phyloP scores from a whole-genome alignment of 2,797 vertebrate species.

The Phataginus tricuspis region DNA sequence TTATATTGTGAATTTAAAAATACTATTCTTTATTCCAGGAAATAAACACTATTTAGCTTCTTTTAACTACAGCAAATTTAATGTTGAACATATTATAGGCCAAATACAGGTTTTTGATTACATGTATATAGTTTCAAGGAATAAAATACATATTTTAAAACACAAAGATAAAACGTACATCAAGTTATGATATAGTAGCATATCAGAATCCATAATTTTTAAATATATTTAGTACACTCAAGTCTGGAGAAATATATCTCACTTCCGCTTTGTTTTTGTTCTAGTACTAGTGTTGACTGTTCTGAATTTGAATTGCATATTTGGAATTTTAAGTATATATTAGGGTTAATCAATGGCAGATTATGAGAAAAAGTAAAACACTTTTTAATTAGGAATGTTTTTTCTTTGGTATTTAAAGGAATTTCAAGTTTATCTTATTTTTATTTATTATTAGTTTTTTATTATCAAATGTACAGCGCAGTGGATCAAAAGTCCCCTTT shows the following conservation, averaged over 20 bases:
- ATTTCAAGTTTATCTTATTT: not conserved
- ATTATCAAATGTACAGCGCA: no score
- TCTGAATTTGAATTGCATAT: not conserved
- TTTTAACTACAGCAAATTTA: not conserved
- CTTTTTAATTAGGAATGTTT: not conserved
- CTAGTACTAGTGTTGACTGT: not conserved
- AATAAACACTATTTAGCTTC: not conserved
- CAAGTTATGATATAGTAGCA: not conserved
- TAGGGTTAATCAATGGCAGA: not conserved
- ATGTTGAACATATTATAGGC: not conserved
- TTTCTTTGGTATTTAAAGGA: not conserved
- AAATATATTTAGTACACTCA: not conserved
- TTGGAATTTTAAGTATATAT: not conserved
- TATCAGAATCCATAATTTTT: not conserved
- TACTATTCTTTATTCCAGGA: not conserved
- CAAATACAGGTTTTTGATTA: not conserved
- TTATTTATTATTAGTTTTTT: not conserved
- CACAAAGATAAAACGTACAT: not conserved
- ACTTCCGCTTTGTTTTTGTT: not conserved
- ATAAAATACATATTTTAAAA: not conserved
- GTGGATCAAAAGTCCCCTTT: no score
- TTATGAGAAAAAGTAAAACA: not conserved
- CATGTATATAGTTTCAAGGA: not conserved
- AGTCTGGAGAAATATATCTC: not conserved
- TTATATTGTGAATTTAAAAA: not conserved